These are phyloP conservation scores for Rhizomys pruinosus DNA, from an alignment of 2,113 vertebrate genomes.

Conservation along the genomic window DNA sequence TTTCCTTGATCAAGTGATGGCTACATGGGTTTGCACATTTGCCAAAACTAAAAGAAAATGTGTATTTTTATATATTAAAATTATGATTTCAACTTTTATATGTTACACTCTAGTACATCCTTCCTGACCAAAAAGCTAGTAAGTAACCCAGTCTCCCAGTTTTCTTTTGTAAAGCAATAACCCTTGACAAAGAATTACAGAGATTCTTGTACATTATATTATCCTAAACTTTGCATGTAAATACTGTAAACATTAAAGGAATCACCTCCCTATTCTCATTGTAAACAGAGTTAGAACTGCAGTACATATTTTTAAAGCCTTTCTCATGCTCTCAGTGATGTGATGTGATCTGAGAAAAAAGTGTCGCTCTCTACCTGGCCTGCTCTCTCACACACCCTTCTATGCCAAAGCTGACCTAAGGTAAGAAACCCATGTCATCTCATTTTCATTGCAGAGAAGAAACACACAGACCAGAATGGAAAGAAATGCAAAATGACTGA, in stretches of 20 bases:
- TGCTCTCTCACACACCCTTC: background rate
- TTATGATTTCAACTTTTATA: background rate
- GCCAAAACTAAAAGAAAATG: background rate
- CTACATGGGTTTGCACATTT: background rate
- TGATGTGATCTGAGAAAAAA: background rate
- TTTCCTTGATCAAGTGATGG: background rate
- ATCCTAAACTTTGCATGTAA: background rate
- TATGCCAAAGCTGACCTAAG: background rate
- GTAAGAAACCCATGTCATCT: background rate
- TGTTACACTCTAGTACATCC: background rate
- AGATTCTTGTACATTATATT: background rate
- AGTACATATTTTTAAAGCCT: background rate
- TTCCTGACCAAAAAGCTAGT: background rate
- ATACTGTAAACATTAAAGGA: background rate
- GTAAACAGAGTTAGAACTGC: background rate
- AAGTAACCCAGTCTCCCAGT: background rate
- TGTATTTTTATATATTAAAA: background rate
- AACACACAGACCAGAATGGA: slow-evolving; percentile 46
- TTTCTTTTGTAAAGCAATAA: background rate
- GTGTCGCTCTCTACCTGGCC: background rate
- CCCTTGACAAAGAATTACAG: background rate
- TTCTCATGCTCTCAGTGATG: background rate
- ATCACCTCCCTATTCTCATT: background rate
- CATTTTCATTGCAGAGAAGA: background rate
- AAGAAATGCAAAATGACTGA: slow-evolving; percentile 47